Evolutionary conservation across 53 echinoderm and acorn worm species (phyloP), one percentile per base, ranked within the genome.

Genomic region (Henricia sp.): DNA sequence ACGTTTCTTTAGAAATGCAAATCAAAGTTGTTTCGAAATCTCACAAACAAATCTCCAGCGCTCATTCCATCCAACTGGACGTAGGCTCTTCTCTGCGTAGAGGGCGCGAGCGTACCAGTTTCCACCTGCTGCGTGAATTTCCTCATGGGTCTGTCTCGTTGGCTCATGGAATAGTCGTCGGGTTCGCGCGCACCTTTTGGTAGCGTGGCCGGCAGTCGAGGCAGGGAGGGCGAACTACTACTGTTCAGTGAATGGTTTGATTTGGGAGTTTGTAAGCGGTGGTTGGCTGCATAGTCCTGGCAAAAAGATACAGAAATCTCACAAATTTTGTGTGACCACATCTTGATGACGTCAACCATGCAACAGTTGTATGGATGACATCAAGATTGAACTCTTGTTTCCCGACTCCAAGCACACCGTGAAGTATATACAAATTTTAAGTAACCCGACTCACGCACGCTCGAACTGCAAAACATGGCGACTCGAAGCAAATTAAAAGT

Each of bases 61-160:
- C 65, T 56, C 36, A 92, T 80, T 24, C 65, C 76, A 23, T 89
- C 92, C 6, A 92, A 72, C 38, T 89, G 92, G 25, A 92, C 66
- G 51, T 90, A 92, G 16, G 82, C 85, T 55, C 55, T 66, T 71
- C 74, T 63, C 36, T 86, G 70, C 10, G 64, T 64, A 64, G 64
- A 57, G 64, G 24, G 80, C 13, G 62, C 21, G 23, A 9, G 9
- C 5, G 44, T 26, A 48, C 46, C 63, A 64, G 50, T 34, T 16
- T 43, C 80, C 43, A 80, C 34, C 9, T 42, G 57, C 24, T 53
- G 70, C 12, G 85, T 43, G 17, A 71, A 56, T 28, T 54, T 84
- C 32, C 85, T 41, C 50, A 37, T 58, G 27, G 48, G n/a, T 32
- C 46, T 12, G 10, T 34, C 51, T 53, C 52, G 35, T 34, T 2